Evolutionary conservation across 2,797 vertebrate species (phyloP), one percentile per base, ranked within the genome.

Genomic region (Notamacropus eugenii): DNA sequence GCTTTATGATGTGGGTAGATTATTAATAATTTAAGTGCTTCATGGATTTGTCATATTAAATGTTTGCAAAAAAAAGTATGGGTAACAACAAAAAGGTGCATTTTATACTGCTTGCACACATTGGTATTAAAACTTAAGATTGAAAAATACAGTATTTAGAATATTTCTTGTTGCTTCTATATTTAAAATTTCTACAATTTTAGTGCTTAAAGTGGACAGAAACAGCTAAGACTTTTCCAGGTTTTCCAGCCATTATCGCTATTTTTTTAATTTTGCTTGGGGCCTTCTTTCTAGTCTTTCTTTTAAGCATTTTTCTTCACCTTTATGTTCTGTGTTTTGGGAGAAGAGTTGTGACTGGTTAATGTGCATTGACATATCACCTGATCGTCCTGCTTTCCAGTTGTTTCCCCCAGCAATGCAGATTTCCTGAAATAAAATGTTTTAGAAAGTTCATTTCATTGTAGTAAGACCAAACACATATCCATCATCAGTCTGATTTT

Each of bases 1-100:
- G 99, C 99, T 99, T 99, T 99, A 99, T 95, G 95, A 99, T 98
- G 98, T 99, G 98, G 95, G 97, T 98, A 98, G 97, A 98, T 98
- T 98, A 98, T 99, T 99, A 98, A 99, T 98, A 98, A 97, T 62
- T 62, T 62, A 98, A 98, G 98, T 99, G 98, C 96, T 96, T 98
- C 99, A 98, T 99, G 98, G 98, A 98, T 96, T 91, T 98, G 92
- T 97, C 98, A 97, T 98, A 98, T 98, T 98, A 98, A 98, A 98
- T 98, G 98, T 99, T 99, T 97, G 98, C 97, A 98, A 97, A 98
- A 98, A 97, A 98, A 98, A 98, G 97, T 98, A 98, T 98, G 98
- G 95, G 98, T 99, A 98, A 98, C 93, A 95, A 95, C 93, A 98
- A 98, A 98, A 98, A 98, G 1, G 29, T 98, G 98, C 97, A 54